Conservation (phyloP, 2,113 vertebrate species). For the Macheiramphus alcinus region DNA sequence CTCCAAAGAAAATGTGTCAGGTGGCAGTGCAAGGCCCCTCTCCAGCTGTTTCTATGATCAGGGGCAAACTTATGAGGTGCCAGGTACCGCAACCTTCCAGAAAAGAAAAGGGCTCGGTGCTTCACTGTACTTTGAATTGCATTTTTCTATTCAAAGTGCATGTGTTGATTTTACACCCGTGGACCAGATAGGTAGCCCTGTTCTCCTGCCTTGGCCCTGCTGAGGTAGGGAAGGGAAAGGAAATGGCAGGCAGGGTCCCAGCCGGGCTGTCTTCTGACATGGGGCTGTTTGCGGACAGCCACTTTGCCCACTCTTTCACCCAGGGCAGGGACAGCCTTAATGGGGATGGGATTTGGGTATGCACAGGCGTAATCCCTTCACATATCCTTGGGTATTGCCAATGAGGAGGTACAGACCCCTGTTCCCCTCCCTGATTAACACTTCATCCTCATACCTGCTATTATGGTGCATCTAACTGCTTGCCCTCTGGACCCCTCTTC, state of each 20-base stretch:
- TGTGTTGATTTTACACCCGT: background rate
- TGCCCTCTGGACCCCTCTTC: background rate
- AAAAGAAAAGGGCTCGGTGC: background rate
- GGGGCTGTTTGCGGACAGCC: background rate
- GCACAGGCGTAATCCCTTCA: background rate
- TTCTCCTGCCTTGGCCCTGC: background rate
- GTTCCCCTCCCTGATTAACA: background rate
- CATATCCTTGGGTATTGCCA: fast-evolving
- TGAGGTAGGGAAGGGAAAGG: background rate
- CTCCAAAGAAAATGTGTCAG: background rate
- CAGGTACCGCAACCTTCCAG: background rate
- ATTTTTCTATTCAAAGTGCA: background rate
- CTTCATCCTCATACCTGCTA: background rate
- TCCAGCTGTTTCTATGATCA: background rate
- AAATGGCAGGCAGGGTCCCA: background rate
- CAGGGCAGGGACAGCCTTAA: background rate
- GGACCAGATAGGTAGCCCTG: background rate
- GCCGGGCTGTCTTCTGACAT: background rate
- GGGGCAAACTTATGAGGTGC: background rate
- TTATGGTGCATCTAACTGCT: background rate
- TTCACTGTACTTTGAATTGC: background rate
- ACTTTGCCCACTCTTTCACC: background rate
- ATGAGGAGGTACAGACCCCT: fast-evolving
- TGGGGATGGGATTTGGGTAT: background rate
- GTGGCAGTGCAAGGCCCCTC: fast-evolving